Conservation (phyloP, 2,797 vertebrate genomes). For the Urophycis tenuis region DNA sequence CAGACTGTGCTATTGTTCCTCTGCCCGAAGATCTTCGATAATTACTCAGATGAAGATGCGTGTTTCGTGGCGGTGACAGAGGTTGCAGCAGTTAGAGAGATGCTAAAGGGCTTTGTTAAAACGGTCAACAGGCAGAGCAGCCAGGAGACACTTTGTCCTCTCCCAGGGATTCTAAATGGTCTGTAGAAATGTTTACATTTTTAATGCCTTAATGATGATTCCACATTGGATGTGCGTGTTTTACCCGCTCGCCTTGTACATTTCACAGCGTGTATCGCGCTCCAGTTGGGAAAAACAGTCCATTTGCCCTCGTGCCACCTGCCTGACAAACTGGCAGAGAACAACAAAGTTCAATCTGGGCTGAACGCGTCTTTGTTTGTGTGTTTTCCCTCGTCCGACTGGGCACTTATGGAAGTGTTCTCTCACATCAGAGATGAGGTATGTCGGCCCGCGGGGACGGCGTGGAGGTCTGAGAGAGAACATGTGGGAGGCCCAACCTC, state of each 20-base stretch:
- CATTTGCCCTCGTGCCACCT: constrained; percentile 48
- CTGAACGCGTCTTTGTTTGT: constrained; percentile 68
- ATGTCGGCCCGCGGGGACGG: constrained; percentile 55
- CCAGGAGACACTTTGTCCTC: constrained; percentile 53
- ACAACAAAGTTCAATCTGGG: constrained; percentile 74
- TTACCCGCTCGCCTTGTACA: constrained; percentile 64
- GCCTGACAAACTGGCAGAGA: constrained; percentile 65
- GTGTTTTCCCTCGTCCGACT: constrained; percentile 49
- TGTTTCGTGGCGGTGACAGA: not conserved
- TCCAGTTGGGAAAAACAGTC: constrained; percentile 58
- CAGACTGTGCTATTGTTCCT: constrained; percentile 44
- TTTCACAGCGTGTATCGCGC: constrained; percentile 65
- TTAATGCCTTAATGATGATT: constrained; percentile 75
- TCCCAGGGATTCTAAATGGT: constrained; percentile 60
- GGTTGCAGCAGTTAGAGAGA: not conserved
- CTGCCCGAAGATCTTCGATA: constrained; percentile 14
- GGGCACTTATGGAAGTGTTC: constrained; percentile 66
- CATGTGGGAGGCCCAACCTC: constrained; percentile 64
- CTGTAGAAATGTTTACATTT: constrained; percentile 68
- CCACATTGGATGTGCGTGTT: constrained; percentile 61
- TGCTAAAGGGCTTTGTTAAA: constrained; percentile 22
- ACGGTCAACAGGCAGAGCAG: constrained; percentile 57
- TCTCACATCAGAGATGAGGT: constrained; percentile 68
- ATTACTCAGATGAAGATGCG: not conserved
- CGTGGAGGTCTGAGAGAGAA: constrained; percentile 62